Evolutionary conservation across 2,797 vertebrate genomes (phyloP).

Genomic region (Sebastiscus tertius): DNA sequence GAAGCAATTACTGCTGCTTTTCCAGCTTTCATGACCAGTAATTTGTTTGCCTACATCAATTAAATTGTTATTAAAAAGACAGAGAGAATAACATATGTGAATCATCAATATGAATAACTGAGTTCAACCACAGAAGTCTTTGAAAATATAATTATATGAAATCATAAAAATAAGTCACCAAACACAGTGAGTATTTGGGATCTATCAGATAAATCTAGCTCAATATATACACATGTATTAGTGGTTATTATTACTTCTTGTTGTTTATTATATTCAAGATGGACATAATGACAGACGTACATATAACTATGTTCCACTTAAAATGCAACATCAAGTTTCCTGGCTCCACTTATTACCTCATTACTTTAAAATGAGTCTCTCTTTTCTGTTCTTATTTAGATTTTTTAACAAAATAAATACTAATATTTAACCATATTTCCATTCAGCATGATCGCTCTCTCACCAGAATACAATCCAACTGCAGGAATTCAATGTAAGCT

Average conservation of each 20-base stretch:
- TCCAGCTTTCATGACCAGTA: background rate
- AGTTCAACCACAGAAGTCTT: background rate
- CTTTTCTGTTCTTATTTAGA: background rate
- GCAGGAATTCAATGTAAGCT: background rate
- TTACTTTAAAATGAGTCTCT: background rate
- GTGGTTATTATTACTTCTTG: background rate
- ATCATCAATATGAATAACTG: background rate
- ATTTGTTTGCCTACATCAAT: background rate
- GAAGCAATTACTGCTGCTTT: background rate
- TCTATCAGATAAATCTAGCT: background rate
- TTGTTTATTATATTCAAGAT: background rate
- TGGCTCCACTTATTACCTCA: background rate
- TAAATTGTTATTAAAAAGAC: background rate
- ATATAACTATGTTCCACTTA: background rate
- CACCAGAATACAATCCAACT: background rate
- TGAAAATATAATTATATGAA: background rate
- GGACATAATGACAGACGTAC: background rate
- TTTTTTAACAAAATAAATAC: background rate
- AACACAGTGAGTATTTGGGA: background rate
- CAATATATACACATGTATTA: background rate
- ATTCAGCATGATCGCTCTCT: background rate
- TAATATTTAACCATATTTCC: background rate
- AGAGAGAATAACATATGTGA: background rate
- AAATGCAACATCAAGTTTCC: background rate
- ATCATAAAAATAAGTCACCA: background rate